Evolutionary conservation across 2,888 invertebrate genomes (phyloP), one percentile per base, ranked within the genome.

Genomic region (Cheilosia vulpina): DNA sequence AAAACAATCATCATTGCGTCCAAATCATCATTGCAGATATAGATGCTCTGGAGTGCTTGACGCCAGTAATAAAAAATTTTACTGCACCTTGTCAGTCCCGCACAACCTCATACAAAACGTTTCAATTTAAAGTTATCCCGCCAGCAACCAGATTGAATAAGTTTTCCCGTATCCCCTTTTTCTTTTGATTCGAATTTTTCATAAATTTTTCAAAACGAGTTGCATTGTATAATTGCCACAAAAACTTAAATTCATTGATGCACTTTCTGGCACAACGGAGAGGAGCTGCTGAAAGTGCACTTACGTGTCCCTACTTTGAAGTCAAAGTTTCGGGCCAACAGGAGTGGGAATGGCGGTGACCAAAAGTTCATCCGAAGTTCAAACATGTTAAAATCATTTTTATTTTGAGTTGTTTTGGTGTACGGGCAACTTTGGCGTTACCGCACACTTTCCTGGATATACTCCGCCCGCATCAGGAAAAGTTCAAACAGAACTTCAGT

Each of bases 1-100:
- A 65, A 72, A 76, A 80, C 81, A 85, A 80, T 85, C 84, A 85
- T 85, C 84, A 85, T 80, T 55, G 80, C 21, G 21, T 85, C 79
- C 80, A 76, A 81, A 81, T 85, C 80, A 85, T 80, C 79, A 65
- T 80, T 79, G 69, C 63, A 78, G 69, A 75, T 57, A 69, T 62
- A 63, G 19, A 50, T 45, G 19, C 55, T 15, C 19, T 58, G 21
- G 50, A 85, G 80, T 85, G 72, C 85, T 81, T 85, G 85, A 85
- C 80, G 85, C 85, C 85, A 85, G 85, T 77, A 76, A 85, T 85
- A 85, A 85, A 85, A 58, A 81, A 77, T 85, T 80, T 85, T 85
- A 77, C 62, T 62, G 43, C 31, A 52, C 11, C 52, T 24, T 13
- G 15, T 15, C 24, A 4, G 21, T 24, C 58, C 41, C 60, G 38